Conservation (phyloP, 2,797 vertebrate genomes). For the Gallinago solitaria region DNA sequence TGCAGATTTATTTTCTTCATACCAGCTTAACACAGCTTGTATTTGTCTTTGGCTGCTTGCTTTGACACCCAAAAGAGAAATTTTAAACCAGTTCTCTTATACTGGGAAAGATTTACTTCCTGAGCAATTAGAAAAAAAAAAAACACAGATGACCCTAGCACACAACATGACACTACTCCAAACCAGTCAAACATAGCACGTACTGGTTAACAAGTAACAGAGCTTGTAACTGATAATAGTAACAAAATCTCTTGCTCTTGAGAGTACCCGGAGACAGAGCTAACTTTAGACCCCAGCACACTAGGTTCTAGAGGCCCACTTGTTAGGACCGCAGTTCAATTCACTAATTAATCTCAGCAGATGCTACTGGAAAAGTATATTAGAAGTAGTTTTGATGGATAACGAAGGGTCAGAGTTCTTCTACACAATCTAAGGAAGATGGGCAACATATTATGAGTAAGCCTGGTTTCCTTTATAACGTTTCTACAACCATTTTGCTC, state of each 20-base stretch:
- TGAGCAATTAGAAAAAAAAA: neutral
- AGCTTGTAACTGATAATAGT: neutral
- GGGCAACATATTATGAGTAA: neutral
- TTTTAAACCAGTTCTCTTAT: neutral
- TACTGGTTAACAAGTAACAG: conserved; percentile 24
- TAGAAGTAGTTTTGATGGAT: too few relatives aligned
- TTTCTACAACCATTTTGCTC: neutral
- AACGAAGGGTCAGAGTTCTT: neutral
- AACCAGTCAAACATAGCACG: fast-evolving
- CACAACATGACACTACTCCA: neutral
- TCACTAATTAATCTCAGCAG: neutral
- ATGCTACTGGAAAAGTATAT: neutral
- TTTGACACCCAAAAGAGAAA: neutral
- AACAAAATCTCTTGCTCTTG: neutral
- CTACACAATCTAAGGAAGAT: neutral
- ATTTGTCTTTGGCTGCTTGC: neutral
- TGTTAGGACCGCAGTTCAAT: neutral
- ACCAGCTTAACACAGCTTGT: neutral
- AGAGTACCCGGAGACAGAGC: neutral
- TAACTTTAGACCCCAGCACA: neutral
- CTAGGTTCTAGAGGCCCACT: neutral
- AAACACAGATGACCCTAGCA: neutral
- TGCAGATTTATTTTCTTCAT: neutral
- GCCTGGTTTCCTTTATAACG: neutral
- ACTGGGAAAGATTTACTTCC: neutral